Evolutionary conservation across 2,888 invertebrate genomes (phyloP).

Genomic region (Callyntrura guangdongensis): DNA sequence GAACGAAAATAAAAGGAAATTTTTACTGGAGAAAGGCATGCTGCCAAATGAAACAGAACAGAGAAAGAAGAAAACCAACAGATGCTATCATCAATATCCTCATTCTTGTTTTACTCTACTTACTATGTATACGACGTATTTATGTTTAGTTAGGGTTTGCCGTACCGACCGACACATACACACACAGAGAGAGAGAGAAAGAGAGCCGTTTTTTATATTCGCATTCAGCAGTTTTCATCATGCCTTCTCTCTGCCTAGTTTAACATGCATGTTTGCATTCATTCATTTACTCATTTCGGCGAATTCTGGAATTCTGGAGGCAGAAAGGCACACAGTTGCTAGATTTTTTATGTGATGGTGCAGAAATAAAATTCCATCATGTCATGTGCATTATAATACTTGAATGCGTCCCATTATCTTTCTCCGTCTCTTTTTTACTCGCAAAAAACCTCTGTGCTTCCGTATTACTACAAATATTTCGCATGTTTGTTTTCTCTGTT

Average conservation of each 20-base stretch:
- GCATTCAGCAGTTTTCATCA: constrained; percentile 11
- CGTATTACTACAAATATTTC: neutral
- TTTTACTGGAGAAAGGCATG: constrained; percentile 30
- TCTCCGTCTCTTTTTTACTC: neutral
- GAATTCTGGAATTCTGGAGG: constrained; percentile 7
- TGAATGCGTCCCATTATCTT: constrained; percentile 59
- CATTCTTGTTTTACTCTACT: neutral
- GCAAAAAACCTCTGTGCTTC: constrained; percentile 2
- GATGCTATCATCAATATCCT: constrained; percentile 75
- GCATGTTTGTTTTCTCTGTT: constrained; percentile 34
- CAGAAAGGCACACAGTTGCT: constrained; percentile 37
- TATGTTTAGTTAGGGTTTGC: neutral
- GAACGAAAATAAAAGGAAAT: constrained; percentile 31
- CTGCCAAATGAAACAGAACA: constrained; percentile 73
- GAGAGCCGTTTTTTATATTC: neutral
- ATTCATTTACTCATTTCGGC: constrained; percentile 17
- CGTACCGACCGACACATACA: neutral
- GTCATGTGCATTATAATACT: constrained; percentile 67
- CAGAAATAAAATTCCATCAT: constrained; percentile 55
- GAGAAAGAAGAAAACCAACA: constrained; percentile 62
- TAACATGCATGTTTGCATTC: constrained; percentile 13
- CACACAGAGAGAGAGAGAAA: neutral
- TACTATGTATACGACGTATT: neutral
- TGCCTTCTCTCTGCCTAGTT: neutral
- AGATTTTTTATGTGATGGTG: constrained; percentile 27